phyloP scores from a whole-genome alignment of 2,113 vertebrate genomes.

The Myxocyprinus asiaticus region DNA sequence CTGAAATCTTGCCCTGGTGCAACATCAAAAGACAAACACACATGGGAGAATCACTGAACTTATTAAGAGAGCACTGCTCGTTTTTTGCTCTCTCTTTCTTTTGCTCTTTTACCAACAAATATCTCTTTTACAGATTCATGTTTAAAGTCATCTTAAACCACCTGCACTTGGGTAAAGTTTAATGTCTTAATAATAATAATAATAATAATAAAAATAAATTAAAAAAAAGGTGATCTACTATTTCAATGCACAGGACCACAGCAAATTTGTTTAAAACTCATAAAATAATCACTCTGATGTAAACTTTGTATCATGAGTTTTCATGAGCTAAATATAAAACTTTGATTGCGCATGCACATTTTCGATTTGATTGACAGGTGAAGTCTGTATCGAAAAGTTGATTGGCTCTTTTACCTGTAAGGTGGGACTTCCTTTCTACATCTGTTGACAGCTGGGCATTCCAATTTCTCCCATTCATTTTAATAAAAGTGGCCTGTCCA shows the following conservation, averaged over 20 bases:
- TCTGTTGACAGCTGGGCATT: too few relatives aligned
- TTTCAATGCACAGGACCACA: neutral
- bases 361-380: too few relatives aligned
- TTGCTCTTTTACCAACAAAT: constrained; percentile 22
- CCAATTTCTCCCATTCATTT: too few relatives aligned
- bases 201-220: too few relatives aligned
- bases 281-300: too few relatives aligned
- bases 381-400: too few relatives aligned
- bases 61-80: constrained; percentile 68
- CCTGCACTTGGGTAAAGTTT: constrained; percentile 23
- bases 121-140: constrained; percentile 31
- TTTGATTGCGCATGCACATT: too few relatives aligned
- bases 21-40: constrained; percentile 74
- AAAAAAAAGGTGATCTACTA: neutral
- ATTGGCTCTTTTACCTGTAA: too few relatives aligned
- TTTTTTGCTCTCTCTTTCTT: constrained; percentile 26
- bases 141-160: constrained; percentile 26
- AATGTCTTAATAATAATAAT: constrained; percentile 29
- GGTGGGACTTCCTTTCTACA: too few relatives aligned
- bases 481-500: too few relatives aligned
- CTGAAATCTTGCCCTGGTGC: constrained; percentile 70
- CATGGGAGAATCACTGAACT: constrained; percentile 75
- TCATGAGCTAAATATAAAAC: too few relatives aligned
- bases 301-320: too few relatives aligned
- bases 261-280: neutral